Percentiles rank a stretch among this genome's conserved stretches.
Conservation (phyloP, 1,140 invertebrate genomes). For the Caenorhabditis brenneri region DNA sequence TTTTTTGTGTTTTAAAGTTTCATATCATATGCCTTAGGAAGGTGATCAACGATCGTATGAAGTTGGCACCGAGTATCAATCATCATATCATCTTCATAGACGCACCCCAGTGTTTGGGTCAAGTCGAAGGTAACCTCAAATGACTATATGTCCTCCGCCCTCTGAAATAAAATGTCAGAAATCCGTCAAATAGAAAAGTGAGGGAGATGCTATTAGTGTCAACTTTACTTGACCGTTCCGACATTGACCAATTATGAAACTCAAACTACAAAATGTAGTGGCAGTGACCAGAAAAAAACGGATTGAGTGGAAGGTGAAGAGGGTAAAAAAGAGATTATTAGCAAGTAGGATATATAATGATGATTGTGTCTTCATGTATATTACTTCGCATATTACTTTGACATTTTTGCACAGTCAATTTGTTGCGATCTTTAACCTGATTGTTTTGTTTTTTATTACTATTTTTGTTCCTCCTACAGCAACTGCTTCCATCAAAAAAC, state of each 20-base stretch:
- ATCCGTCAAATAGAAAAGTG: conserved; percentile 35
- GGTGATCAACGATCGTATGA: background rate
- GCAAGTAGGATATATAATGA: conserved; percentile 12
- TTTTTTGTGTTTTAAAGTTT: background rate
- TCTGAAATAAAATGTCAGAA: conserved; percentile 39
- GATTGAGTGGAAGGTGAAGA: background rate
- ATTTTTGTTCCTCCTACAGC: background rate
- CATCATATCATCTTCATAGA: conserved; percentile 28
- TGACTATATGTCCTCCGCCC: background rate
- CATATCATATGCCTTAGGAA: background rate
- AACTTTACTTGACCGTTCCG: conserved; percentile 42
- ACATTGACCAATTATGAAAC: conserved; percentile 32
- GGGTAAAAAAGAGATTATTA: background rate
- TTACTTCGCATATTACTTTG: background rate
- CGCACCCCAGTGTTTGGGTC: background rate
- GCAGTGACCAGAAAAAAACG: conserved; percentile 31
- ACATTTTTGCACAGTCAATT: background rate
- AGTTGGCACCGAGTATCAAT: conserved; percentile 12
- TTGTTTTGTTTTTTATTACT: conserved; percentile 12
- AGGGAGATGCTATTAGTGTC: conserved; percentile 32
- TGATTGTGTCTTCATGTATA: background rate
- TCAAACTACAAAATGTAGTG: conserved; percentile 35
- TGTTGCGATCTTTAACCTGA: background rate
- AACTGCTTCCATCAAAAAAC: background rate
- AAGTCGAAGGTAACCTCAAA: background rate